Conservation (phyloP, 2,888 invertebrate species). For the Catotricha subobsoleta region DNA sequence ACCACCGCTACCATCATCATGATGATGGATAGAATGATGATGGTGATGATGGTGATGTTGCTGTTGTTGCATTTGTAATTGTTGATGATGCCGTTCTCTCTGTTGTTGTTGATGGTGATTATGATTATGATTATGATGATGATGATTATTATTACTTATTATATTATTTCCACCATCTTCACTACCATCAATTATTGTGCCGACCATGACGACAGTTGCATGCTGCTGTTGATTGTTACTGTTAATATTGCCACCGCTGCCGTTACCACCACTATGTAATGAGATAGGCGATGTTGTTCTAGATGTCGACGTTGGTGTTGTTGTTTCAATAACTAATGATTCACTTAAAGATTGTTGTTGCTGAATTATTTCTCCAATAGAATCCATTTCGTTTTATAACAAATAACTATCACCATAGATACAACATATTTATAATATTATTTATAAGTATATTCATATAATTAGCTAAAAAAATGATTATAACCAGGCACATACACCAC, state of each 20-base stretch:
- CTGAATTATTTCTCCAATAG: conserved; percentile 41
- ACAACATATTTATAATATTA: too few species aligned
- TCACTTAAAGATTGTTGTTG: conserved; percentile 36
- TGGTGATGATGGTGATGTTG: conserved; percentile 9
- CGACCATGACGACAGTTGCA: conserved; percentile 25
- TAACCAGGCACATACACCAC: too few species aligned
- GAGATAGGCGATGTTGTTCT: too few species aligned
- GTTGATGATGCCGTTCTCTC: conserved; percentile 8
- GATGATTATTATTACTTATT: conserved; percentile 7
- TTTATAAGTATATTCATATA: too few species aligned
- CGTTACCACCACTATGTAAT: too few species aligned
- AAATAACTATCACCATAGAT: too few species aligned
- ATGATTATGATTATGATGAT: conserved; percentile 12
- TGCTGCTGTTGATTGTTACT: too few species aligned
- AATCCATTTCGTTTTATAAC: conserved; percentile 38
- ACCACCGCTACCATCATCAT: conserved; percentile 8
- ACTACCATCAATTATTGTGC: conserved; percentile 11
- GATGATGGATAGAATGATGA: conserved; percentile 8
- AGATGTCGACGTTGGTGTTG: conserved; percentile 31
- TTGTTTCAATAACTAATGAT: conserved; percentile 27
- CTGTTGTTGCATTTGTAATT: conserved; percentile 9
- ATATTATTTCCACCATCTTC: conserved; percentile 9
- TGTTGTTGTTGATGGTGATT: conserved; percentile 13
- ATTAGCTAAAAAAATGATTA: too few species aligned
- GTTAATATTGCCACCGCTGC: too few species aligned